Percentiles rank a stretch among this genome's conserved stretches.
Conservation (phyloP, 2,888 invertebrate species). For the Leptopilina myrica region DNA sequence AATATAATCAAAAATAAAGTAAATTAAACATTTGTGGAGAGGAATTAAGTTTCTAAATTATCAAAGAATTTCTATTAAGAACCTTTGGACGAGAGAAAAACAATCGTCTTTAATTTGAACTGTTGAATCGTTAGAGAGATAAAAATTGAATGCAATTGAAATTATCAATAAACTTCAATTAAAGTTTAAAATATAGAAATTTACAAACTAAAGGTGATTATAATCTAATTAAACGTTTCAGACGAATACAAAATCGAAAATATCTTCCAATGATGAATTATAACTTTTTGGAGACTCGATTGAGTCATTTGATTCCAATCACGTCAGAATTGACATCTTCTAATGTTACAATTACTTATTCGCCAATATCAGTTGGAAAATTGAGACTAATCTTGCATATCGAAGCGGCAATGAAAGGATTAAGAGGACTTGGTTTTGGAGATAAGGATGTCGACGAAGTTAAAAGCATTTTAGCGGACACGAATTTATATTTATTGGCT, state of each 20-base stretch:
- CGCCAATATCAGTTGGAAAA: constrained; percentile 88
- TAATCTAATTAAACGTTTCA: constrained; percentile 69
- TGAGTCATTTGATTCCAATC: constrained; percentile 85
- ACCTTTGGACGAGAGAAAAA: too few relatives aligned
- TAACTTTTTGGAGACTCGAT: constrained; percentile 89
- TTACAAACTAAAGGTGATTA: too few relatives aligned
- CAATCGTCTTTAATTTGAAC: too few relatives aligned
- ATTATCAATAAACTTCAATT: too few relatives aligned
- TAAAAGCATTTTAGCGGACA: constrained; percentile 97
- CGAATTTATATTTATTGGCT: constrained; percentile 93
- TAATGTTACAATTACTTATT: constrained; percentile 84
- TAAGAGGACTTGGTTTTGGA: constrained; percentile 89
- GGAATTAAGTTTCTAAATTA: too few relatives aligned
- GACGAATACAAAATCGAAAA: constrained; percentile 79
- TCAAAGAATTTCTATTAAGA: too few relatives aligned
- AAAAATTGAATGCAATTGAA: too few relatives aligned
- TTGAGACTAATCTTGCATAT: constrained; percentile 87
- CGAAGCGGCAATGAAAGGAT: constrained; percentile 84
- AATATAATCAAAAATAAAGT: too few relatives aligned
- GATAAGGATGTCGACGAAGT: constrained; percentile 97
- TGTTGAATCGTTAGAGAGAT: too few relatives aligned
- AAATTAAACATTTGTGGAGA: too few relatives aligned
- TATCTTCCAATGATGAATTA: constrained; percentile 91
- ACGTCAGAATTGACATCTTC: constrained; percentile 80
- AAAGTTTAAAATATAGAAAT: too few relatives aligned